Conservation (phyloP, 2,113 vertebrate species). For the Hydropotes inermis region DNA sequence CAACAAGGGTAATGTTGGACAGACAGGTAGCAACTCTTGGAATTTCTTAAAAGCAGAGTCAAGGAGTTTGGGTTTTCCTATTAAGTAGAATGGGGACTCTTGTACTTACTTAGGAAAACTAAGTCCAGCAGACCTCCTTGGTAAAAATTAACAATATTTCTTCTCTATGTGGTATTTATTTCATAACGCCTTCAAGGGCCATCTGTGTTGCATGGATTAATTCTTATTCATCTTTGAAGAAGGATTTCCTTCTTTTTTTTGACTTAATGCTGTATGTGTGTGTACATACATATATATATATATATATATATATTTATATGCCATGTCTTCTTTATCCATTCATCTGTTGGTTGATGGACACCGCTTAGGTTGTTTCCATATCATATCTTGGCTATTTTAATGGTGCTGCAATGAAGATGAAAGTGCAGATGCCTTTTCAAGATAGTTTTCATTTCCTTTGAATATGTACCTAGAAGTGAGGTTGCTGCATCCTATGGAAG, state of each 20-base stretch:
- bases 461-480: too few relatives aligned
- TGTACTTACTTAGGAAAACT: not conserved
- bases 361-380: not conserved
- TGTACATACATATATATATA: not conserved
- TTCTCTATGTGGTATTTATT: not conserved
- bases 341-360: not conserved
- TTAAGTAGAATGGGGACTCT: not conserved
- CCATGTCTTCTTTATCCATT: not conserved
- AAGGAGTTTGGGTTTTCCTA: not conserved
- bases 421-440: not conserved
- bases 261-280: not conserved
- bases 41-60: not conserved
- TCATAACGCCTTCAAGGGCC: not conserved
- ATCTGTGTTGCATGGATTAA: not conserved
- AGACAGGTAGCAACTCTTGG: not conserved
- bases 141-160: not conserved
- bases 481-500: too few relatives aligned
- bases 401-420: not conserved
- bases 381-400: not conserved
- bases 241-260: not conserved
- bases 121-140: not conserved
- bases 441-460: not conserved
- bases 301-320: too few relatives aligned
- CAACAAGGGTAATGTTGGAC: not conserved
- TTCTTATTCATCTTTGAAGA: not conserved